These are phyloP conservation scores for Manduca sexta DNA, from an alignment of 1,140 invertebrate species.

Conservation along the genomic window DNA sequence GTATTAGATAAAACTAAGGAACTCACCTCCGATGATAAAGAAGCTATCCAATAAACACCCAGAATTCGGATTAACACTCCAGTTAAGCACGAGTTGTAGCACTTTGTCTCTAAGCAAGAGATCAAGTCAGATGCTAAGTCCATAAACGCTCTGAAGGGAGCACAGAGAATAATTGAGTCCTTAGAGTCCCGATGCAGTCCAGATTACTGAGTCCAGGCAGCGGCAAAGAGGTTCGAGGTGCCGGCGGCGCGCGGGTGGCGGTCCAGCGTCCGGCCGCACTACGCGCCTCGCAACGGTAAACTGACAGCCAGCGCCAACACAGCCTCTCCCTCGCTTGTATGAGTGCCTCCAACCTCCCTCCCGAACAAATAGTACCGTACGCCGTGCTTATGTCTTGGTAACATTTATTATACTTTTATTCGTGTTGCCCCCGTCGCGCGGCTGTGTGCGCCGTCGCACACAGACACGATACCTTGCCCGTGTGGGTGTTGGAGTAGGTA, in stretches of 20 bases:
- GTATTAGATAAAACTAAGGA: conserved; percentile 10
- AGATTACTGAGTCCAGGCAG: conserved; percentile 26
- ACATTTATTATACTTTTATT: conserved; percentile 69
- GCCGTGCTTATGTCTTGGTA: conserved; percentile 62
- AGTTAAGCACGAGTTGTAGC: conserved; percentile 64
- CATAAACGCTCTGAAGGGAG: conserved; percentile 33
- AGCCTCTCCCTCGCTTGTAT: conserved; percentile 63
- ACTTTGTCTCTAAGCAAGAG: conserved; percentile 55
- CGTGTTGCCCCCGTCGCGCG: conserved; percentile 43
- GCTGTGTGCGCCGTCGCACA: conserved; percentile 36
- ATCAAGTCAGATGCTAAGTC: conserved; percentile 42
- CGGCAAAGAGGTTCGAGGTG: conserved; percentile 42
- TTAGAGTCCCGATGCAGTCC: conserved; percentile 33
- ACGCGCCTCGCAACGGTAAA: conserved; percentile 72
- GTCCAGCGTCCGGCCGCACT: conserved; percentile 65
- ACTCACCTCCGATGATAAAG: conserved; percentile 51
- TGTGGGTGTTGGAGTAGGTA: conserved; percentile 60
- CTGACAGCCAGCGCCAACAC: conserved; percentile 59
- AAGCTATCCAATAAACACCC: conserved; percentile 65
- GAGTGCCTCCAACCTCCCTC: conserved; percentile 68
- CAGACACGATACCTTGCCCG: conserved; percentile 14
- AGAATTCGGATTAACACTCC: conserved; percentile 63
- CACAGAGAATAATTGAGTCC: conserved; percentile 37
- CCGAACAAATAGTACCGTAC: conserved; percentile 70
- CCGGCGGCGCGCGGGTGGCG: conserved; percentile 59